These are phyloP conservation scores for Mechanitis mazaeus DNA, from an alignment of 2,888 invertebrate genomes.

Conservation along the genomic window DNA sequence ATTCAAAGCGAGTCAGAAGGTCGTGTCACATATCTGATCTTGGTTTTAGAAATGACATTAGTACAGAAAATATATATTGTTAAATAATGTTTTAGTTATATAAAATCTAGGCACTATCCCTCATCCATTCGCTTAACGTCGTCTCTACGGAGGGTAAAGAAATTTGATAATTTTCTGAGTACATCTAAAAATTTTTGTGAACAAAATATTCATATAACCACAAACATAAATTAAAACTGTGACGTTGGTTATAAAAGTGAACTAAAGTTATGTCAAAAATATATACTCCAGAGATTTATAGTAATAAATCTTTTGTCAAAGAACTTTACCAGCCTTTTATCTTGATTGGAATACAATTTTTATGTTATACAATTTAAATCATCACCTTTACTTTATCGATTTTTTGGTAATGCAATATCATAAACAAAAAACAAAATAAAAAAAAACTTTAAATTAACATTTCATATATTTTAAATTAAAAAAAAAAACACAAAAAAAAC, in stretches of 20 bases:
- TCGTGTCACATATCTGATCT: slow-evolving; percentile 22
- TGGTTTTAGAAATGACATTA: slow-evolving; percentile 12
- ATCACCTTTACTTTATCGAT: no score
- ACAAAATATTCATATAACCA: background rate
- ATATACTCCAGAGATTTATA: slow-evolving; percentile 50
- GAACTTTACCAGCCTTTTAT: slow-evolving; percentile 55
- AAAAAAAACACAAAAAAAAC: no score
- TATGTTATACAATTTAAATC: no score
- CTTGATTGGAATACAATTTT: slow-evolving; percentile 39
- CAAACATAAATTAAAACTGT: background rate
- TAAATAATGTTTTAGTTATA: background rate
- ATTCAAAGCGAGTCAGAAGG: slow-evolving; percentile 28
- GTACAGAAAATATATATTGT: background rate
- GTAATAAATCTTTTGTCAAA: slow-evolving; percentile 64
- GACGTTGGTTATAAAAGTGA: slow-evolving; percentile 1
- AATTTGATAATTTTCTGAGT: no score
- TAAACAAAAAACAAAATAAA: no score
- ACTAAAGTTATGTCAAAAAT: slow-evolving; percentile 37
- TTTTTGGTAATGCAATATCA: no score
- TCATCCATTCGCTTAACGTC: no score
- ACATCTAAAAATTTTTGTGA: background rate
- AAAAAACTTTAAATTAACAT: no score
- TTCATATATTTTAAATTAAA: no score
- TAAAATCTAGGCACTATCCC: no score
- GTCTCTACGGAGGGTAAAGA: no score